phyloP scores from a whole-genome alignment of 2,888 invertebrate genomes.

The Incurvaria masculella region DNA sequence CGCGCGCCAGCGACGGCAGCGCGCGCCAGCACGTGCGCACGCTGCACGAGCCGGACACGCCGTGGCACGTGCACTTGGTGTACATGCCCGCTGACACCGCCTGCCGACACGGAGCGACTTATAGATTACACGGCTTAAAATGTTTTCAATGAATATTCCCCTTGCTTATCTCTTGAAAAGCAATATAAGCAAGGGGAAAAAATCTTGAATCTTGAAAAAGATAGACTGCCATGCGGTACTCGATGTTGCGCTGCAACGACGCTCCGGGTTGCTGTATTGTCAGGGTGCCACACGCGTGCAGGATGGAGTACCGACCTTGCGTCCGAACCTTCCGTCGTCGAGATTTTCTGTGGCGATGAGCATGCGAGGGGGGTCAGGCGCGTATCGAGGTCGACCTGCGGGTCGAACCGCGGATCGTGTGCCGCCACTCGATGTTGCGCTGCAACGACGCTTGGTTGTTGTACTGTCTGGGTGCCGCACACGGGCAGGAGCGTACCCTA shows the following conservation, averaged over 20 bases:
- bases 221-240: conserved; percentile 51
- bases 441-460: conserved; percentile 36
- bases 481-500: conserved; percentile 41
- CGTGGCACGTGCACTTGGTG: conserved; percentile 78
- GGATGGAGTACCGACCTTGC: conserved; percentile 67
- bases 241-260: conserved; percentile 42
- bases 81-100: conserved; percentile 56
- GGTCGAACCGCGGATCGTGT: conserved; percentile 51
- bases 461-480: too few relatives aligned
- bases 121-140: not conserved
- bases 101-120: conserved; percentile 32
- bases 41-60: conserved; percentile 79
- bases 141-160: too few relatives aligned
- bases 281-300: too few relatives aligned
- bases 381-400: conserved; percentile 45
- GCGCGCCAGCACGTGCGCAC: conserved; percentile 81
- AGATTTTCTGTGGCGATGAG: conserved; percentile 69
- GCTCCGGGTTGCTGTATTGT: conserved; percentile 37
- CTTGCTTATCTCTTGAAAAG: too few relatives aligned
- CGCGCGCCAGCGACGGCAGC: conserved; percentile 61
- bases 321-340: conserved; percentile 74
- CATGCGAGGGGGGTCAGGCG: conserved; percentile 45
- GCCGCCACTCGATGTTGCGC: conserved; percentile 49
- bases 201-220: too few relatives aligned
- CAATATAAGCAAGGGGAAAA: too few relatives aligned